These are phyloP conservation scores for Macropus fuliginosus DNA, from an alignment of 2,797 vertebrate species.

Conservation along the genomic window DNA sequence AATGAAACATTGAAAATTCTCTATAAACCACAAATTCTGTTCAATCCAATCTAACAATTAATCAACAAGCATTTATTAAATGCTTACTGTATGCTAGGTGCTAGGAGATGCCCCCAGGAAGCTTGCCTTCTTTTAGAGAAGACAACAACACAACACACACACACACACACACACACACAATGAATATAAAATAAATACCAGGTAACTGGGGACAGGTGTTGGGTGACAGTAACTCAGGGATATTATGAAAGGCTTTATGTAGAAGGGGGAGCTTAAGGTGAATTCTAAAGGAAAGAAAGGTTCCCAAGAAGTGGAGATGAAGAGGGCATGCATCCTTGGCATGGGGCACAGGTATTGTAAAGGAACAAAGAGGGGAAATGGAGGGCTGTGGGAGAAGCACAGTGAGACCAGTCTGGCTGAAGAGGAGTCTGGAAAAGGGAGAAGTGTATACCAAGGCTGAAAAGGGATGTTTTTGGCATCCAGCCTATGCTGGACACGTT, in stretches of 20 bases:
- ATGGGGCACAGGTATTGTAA: neutral
- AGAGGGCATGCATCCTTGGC: neutral
- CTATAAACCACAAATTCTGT: neutral
- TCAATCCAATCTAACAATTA: neutral
- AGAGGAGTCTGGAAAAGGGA: neutral
- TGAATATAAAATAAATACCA: neutral
- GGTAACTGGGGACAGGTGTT: neutral
- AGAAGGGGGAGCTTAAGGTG: neutral
- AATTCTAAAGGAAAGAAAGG: neutral
- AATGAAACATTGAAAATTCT: neutral
- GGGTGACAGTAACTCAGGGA: neutral
- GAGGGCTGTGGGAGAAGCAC: neutral
- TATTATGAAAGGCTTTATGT: neutral
- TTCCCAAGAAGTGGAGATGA: neutral
- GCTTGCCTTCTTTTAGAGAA: neutral
- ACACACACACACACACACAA: neutral
- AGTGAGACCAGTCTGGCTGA: neutral
- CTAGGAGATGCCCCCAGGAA: neutral
- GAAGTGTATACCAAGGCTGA: neutral
- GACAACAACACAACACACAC: neutral
- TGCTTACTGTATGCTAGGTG: neutral
- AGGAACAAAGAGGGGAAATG: neutral
- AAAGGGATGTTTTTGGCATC: neutral
- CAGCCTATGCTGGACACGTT: neutral
- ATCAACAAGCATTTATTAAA: neutral